These are phyloP conservation scores for Uria aalge DNA, from an alignment of 2,113 vertebrate genomes.

Conservation along the genomic window DNA sequence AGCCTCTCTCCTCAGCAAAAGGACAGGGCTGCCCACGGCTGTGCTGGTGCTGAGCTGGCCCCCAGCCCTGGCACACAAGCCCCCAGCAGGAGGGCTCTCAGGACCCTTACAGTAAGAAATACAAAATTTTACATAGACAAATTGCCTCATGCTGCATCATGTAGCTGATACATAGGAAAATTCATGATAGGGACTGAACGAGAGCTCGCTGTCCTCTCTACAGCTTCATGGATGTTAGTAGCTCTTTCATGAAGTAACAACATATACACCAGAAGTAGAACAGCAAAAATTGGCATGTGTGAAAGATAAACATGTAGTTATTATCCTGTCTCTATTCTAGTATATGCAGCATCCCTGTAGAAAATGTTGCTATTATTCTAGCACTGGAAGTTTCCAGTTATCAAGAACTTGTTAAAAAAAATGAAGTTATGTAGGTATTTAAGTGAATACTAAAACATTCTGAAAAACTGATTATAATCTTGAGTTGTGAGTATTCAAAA, in stretches of 20 bases:
- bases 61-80: background rate
- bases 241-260: background rate
- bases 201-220: background rate
- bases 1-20: background rate
- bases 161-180: background rate
- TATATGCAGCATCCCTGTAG: background rate
- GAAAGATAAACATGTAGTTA: background rate
- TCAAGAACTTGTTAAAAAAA: background rate
- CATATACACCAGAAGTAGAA: background rate
- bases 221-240: background rate
- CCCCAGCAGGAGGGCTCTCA: background rate
- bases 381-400: background rate
- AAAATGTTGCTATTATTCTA: background rate
- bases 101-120: background rate
- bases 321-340: background rate
- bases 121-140: background rate
- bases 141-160: background rate
- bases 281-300: background rate
- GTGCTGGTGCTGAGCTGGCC: background rate
- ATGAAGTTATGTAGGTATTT: background rate
- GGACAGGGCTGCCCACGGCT: fast-evolving
- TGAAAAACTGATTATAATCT: background rate
- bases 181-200: background rate
- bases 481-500: background rate
- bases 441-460: background rate